Evolutionary conservation across 2,888 invertebrate genomes (phyloP), one percentile per base, ranked within the genome.

Genomic region (Aquatica leii): DNA sequence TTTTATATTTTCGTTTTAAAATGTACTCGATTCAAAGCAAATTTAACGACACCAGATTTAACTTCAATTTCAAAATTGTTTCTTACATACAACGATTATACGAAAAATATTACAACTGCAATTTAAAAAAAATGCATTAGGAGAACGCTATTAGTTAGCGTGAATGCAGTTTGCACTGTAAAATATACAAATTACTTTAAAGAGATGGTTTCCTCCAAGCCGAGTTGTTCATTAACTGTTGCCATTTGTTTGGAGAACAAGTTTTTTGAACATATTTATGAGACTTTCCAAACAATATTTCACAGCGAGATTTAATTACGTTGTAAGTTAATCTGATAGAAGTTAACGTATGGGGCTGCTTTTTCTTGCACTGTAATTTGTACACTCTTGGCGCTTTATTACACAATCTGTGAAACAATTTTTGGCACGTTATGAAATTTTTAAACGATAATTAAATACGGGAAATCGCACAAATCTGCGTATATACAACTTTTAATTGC

Each of bases 181-280:
- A 64, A 54, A 48, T 52, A 56, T 49, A 48, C 55, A 56, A 56
- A 64, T 64, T 64, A 60, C 51, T 34, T 50, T 20, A 49, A 55
- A 50, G 48, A 57, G 53, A 50, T 46, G 46, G 37, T 63, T 59
- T 64, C 43, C 53, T 59, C 59, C 15, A 12, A 50, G 54, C 35
- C 52, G 55, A 66, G 49, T 59, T 62, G 57, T 52, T 56, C 52
- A 49, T 57, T 57, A 53, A 54, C 46, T 43, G 62, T 56, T 49
- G 65, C 51, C 55, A 48, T 60, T 57, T 59, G 50, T 64, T 59
- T 64, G 14, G 37, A 61, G 37, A 65, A 62, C 65, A 51, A 57
- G 65, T 65, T 65, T 58, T 58, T 53, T 15, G 53, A 48, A 53
- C 54, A 48, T 56, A 62, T 65, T 65, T 65, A 65, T 62, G 65